Evolutionary conservation across 2,113 vertebrate species (phyloP).

Genomic region (Haemorhous mexicanus): DNA sequence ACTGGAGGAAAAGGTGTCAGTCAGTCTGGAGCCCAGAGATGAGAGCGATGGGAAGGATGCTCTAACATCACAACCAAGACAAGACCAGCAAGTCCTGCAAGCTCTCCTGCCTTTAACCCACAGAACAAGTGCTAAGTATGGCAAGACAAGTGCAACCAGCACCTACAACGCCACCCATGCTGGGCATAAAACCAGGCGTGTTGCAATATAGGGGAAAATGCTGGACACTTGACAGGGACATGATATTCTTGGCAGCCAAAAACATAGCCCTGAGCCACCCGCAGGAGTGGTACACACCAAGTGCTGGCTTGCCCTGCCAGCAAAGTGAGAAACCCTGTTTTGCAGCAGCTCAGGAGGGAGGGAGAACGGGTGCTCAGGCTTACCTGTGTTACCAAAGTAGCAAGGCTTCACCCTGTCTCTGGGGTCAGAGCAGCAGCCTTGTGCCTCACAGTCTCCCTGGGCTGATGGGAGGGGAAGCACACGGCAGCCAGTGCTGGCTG

Average conservation of each 20-base stretch:
- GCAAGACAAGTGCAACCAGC: neutral
- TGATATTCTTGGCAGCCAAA: neutral
- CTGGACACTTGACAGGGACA: neutral
- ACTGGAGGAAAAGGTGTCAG: neutral
- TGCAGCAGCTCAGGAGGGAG: neutral
- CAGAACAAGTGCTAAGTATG: neutral
- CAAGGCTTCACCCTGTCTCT: conserved; percentile 38
- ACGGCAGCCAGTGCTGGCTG: neutral
- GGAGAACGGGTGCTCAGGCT: neutral
- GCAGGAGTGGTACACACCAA: neutral
- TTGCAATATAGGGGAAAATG: neutral
- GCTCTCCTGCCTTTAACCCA: neutral
- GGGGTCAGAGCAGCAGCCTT: conserved; percentile 57
- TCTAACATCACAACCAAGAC: neutral
- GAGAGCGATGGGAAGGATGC: neutral
- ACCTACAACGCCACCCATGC: rapidly evolving
- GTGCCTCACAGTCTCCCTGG: neutral
- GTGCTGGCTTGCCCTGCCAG: neutral
- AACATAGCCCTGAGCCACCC: neutral
- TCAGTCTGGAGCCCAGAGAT: neutral
- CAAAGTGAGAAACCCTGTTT: neutral
- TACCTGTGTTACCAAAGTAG: conserved; percentile 69
- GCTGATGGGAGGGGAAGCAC: neutral
- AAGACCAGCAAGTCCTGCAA: neutral
- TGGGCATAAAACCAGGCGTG: neutral